Base-by-base conservation (phyloP, 2,113 vertebrate genomes). In the Pavo muticus region DNA sequence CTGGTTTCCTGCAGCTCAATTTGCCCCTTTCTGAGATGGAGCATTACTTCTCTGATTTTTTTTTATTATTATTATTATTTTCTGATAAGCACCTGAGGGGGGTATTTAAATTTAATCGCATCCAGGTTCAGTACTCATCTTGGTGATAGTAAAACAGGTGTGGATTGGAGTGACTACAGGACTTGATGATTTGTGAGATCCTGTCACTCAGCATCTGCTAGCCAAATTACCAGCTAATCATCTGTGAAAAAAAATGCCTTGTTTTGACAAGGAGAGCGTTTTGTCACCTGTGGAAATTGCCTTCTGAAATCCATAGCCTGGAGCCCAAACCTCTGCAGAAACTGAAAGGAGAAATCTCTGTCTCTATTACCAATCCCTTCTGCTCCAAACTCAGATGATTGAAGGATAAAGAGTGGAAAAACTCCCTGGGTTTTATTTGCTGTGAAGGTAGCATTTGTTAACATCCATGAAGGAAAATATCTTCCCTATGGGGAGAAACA, bases 51-150 rank as follows among this genome's bases (percentile, higher is more conserved):
- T 88, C 32, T 6, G 35, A 35, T 35, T 13, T 48, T 48, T 48
- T 11, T 23, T 11, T 25, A 54, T 88, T 45, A 92, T 91, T 45
- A 14, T 23, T 50, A 14, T 47, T 54, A 17, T 39, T 61, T 45
- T 92, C 19, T 30, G 8, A 18, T 67, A 91, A 92, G 4, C 72
- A 93, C 91, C 94, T 88, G 67, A 97, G 92, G 94, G 91, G 96
- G 29, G 21, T 44, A 93, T 91, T 97, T 96, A 94, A 90, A 96
- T 87, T 91, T 95, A 93, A 97, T 94, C 91, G 65, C 82, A 84
- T 91, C 87, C 69, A 60, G 61, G 67, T 83, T 94, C 76, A 92
- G 69, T n/a, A 52, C 40, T 94, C 47, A 25, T 91, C 67, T 59
- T 37, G 37, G 60, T 65, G 72, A 78, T 73, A 92, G 73, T 76